phyloP scores from a whole-genome alignment of 2,797 vertebrate species.

The Halcyon leucocephala region DNA sequence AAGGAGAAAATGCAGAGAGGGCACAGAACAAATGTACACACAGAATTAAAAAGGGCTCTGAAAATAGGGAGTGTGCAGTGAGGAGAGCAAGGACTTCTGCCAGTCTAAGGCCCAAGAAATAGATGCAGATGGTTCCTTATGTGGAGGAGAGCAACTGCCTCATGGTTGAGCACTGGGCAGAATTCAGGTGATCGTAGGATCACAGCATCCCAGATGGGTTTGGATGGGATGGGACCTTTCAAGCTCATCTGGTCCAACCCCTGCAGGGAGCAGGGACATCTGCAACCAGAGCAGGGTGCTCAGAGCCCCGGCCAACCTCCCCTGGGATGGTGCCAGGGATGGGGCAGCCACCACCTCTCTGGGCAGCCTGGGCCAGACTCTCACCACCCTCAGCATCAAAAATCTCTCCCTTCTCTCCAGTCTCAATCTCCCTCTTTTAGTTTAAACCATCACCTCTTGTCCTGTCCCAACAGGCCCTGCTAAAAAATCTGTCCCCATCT shows the following conservation, averaged over 20 bases:
- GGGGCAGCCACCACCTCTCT: too few species aligned
- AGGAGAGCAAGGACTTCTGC: neutral
- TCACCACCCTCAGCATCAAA: too few species aligned
- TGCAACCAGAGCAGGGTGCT: neutral
- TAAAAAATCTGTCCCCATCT: too few species aligned
- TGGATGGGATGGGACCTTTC: neutral
- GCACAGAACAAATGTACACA: rapidly evolving
- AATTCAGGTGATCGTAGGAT: neutral
- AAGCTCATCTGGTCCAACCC: neutral
- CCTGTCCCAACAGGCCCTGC: too few species aligned
- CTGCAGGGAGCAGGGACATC: neutral
- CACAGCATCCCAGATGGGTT: neutral
- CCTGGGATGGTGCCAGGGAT: too few species aligned
- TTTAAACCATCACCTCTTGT: too few species aligned
- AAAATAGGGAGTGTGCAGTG: rapidly evolving
- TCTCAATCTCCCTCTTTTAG: too few species aligned
- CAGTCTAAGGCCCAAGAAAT: neutral
- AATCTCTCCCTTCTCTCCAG: too few species aligned
- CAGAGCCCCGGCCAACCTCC: neutral
- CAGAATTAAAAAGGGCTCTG: neutral
- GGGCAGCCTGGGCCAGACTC: too few species aligned
- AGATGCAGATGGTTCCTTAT: rapidly evolving
- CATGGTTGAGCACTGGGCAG: rapidly evolving
- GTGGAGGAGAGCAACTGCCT: neutral
- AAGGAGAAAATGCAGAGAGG: neutral